Percentiles rank a stretch among this genome's conserved stretches.
phyloP scores from a whole-genome alignment of 2,113 vertebrate genomes.

The Cryptomyrus ogoouensis region DNA sequence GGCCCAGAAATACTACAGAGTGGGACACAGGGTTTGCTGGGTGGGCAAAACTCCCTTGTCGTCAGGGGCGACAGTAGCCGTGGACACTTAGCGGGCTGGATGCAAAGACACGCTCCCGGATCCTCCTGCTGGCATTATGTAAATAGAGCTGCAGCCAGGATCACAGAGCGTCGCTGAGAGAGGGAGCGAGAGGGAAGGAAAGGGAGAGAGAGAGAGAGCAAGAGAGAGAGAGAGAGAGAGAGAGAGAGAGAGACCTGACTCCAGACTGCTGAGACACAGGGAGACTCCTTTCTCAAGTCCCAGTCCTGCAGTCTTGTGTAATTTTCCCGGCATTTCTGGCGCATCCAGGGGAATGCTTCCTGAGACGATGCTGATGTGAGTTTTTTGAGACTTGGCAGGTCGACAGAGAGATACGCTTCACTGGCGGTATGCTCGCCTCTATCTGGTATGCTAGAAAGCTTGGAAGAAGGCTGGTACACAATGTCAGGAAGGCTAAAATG shows the following conservation, averaged over 20 bases:
- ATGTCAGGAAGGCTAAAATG: conserved; percentile 85
- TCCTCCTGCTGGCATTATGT: conserved; percentile 68
- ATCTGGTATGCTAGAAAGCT: conserved; percentile 98
- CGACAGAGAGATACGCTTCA: background rate
- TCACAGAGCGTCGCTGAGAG: conserved; percentile 39
- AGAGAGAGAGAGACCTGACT: conserved; percentile 12
- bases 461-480: conserved; percentile 87
- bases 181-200: conserved; percentile 32
- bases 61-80: conserved; percentile 60
- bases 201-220: background rate
- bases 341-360: background rate
- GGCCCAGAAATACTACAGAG: conserved; percentile 20
- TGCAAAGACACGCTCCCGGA: conserved; percentile 56
- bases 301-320: conserved; percentile 19
- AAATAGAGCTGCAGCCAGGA: conserved; percentile 69
- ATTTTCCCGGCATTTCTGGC: conserved; percentile 11
- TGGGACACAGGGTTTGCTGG: conserved; percentile 38
- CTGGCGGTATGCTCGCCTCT: conserved; percentile 78
- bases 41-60: conserved; percentile 50
- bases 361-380: conserved; percentile 1
- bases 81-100: conserved; percentile 63
- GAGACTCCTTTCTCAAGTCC: conserved; percentile 32
- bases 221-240: background rate
- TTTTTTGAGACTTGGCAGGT: background rate
- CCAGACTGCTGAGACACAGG: conserved; percentile 26